phyloP scores from a whole-genome alignment of 2,888 invertebrate species.

The Agrypnus murinus region DNA sequence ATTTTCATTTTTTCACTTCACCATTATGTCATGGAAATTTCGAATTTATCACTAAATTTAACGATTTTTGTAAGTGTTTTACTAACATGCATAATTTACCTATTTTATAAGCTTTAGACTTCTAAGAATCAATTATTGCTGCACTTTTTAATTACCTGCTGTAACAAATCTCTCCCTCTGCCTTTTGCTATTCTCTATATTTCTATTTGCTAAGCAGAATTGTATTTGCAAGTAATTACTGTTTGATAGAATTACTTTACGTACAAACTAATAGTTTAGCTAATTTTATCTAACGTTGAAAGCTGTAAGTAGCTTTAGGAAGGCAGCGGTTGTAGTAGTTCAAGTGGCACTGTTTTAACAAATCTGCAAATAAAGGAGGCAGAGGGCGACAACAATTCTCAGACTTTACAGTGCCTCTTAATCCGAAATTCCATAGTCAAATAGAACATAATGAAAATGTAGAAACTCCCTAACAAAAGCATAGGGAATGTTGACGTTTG shows the following conservation, averaged over 20 bases:
- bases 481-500: conserved; percentile 10
- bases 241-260: too few species aligned
- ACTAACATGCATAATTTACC: conserved; percentile 19
- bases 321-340: conserved; percentile 18
- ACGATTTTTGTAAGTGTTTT: conserved; percentile 19
- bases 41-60: background rate
- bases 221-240: too few species aligned
- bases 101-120: conserved; percentile 16
- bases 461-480: conserved; percentile 10
- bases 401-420: conserved; percentile 33
- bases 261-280: conserved; percentile 15
- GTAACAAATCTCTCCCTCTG: background rate
- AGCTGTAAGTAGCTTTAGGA: conserved; percentile 23
- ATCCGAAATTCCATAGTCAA: conserved; percentile 30
- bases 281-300: conserved; percentile 31
- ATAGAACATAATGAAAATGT: conserved; percentile 17
- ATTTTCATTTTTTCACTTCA: conserved; percentile 42
- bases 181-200: background rate
- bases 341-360: conserved; percentile 35
- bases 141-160: background rate
- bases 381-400: conserved; percentile 26
- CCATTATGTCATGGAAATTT: conserved; percentile 2
- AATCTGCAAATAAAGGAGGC: conserved; percentile 28
- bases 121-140: conserved; percentile 2
- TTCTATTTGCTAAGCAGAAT: too few species aligned